A percentile compares a stretch with the other conserved stretches of the same genome.
phyloP scores from a whole-genome alignment of 2,113 vertebrate species.

The Calidris pygmaea region DNA sequence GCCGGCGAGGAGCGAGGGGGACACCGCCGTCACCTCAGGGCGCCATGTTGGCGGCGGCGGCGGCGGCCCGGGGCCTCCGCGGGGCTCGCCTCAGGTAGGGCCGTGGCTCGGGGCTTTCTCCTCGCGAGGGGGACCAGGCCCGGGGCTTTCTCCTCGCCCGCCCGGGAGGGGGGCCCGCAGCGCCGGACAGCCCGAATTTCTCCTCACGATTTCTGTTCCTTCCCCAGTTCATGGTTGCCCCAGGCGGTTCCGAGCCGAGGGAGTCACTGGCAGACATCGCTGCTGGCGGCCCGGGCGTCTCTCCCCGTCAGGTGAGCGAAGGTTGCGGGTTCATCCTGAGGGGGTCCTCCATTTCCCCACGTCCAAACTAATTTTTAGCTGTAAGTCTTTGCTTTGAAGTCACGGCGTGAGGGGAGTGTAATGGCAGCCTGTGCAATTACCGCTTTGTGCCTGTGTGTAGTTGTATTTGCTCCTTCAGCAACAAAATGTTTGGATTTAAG shows the following conservation, averaged over 20 bases:
- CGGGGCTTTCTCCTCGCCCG: too few relatives aligned
- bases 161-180: too few relatives aligned
- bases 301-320: conserved; percentile 81
- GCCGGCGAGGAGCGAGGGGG: neutral
- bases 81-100: neutral
- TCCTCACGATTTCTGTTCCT: neutral
- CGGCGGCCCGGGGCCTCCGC: neutral
- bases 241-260: conserved; percentile 43
- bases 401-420: too few relatives aligned
- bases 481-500: neutral
- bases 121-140: too few relatives aligned
- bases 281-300: conserved; percentile 78
- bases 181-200: fast-evolving
- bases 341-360: neutral
- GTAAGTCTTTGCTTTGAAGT: neutral
- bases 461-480: neutral
- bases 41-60: neutral
- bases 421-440: neutral
- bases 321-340: neutral
- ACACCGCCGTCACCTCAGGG: fast-evolving
- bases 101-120: too few relatives aligned
- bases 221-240: conserved; percentile 65
- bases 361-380: neutral
- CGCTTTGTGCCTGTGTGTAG: fast-evolving
- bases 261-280: conserved; percentile 79